Evolutionary conservation across 2,113 vertebrate species (phyloP), one percentile per base, ranked within the genome.

Genomic region (Onychostruthus taczanowskii): DNA sequence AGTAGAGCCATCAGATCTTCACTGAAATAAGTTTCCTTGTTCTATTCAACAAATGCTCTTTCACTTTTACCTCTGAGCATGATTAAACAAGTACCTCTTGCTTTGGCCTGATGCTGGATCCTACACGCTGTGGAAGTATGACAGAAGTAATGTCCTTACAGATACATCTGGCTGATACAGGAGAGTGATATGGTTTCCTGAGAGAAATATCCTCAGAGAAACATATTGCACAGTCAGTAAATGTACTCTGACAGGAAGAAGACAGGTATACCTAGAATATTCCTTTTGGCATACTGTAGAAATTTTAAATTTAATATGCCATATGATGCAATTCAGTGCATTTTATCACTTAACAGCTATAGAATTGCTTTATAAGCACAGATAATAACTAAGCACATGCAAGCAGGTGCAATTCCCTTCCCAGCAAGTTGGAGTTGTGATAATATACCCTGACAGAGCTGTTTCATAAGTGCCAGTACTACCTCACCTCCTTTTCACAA

Each of bases 341-440:
- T 93, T 94, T 84, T 92, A 94, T 88, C 75, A 78, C 46, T 87
- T 73, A 87, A 82, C 55, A 91, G 68, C 41, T 68, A 43, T 13
- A 62, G 67, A 85, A 91, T 43, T 86, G 88, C 83, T 92, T 63
- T 88, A 94, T 88, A 96, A 96, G 91, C 84, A 93, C 50, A 89
- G 87, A 89, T 95, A 92, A 76, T 87, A 67, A 47, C 43, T 66
- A 61, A 84, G 50, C 37, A 53, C 74, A 91, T 4, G 80, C 68
- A 79, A 61, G 72, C 78, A 91, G 86, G 61, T 95, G 86, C 75
- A 87, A n/a, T 86, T 82, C 80, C 20, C 62, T 84, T 83, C 31
- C 44, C 80, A 58, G 3, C 61, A 64, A 70, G n/a, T 7, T 76
- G 72, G 64, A 89, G 72, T 19, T 90, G 84, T 89, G 93, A 44